Evolutionary conservation across 92 coral and sea anemone species (phyloP), one percentile per base, ranked within the genome.

Genomic region (Porites evermanni): DNA sequence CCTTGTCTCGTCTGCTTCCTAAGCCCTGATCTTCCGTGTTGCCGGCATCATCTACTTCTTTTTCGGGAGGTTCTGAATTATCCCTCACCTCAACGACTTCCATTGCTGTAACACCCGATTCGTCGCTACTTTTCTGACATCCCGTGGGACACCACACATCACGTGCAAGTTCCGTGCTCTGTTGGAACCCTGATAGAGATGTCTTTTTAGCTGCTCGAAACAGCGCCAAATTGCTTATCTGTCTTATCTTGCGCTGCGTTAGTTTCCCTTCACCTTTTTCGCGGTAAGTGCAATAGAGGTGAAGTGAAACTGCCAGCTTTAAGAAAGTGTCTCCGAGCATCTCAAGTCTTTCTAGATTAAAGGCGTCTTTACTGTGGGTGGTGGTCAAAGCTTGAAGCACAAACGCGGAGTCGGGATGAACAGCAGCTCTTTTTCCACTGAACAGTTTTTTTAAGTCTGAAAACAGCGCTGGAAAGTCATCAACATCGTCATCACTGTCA

Each of bases 241-340:
- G 96, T 2, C 75, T 89, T 51, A 63, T 77, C 73, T 96, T 95
- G 23, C 95, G 93, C 29, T 78, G 86, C 12, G 99, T 97, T n/a
- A 97, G 93, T 68, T 92, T 93, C 12, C 99, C 99, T 32, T 97
- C 99, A 72, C 93, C 98, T 77, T 90, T 92, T 80, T 93, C 89
- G 5, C 72, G 75, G 67, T 95, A 91, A 16, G 85, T 89, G 78
- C 93, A 92, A 71, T 79, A 97, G 11, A 95, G 94, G 79, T 81
- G 89, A 65, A 97, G 90, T 8, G 96, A 93, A 38, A 97, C 98
- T 0, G 99, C 99, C 60, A 93, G 96, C 84, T 97, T 97, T 47
- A 97, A 90, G 74, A 97, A 97, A 7, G 99, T 95, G 69, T 97
- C 99, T 8, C 99, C 99, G 19, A 97, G 95, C 98, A 97, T 97